phyloP scores from a whole-genome alignment of 2,113 vertebrate genomes.

The Emydocephalus ijimae region DNA sequence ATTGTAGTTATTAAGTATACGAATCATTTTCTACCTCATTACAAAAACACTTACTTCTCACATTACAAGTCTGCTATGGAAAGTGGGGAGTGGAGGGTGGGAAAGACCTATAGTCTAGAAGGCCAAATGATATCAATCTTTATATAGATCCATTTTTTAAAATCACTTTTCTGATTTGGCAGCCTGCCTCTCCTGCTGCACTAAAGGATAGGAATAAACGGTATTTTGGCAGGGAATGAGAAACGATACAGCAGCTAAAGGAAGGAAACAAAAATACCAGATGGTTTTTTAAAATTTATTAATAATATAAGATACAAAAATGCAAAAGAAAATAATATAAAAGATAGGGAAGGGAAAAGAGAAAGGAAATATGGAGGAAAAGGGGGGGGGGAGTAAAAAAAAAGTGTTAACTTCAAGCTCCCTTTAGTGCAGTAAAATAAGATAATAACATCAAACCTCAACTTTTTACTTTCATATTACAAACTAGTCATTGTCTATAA shows the following conservation, averaged over 20 bases:
- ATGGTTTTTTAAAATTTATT: not conserved
- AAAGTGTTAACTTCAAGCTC: not conserved
- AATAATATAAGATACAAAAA: not conserved
- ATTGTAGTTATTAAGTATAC: not conserved
- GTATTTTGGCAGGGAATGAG: not conserved
- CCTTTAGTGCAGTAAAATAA: not conserved
- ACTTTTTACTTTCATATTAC: not conserved
- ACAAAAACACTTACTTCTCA: not conserved
- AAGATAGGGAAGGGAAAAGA: not conserved
- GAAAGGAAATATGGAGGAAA: not conserved
- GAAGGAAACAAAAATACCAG: not conserved
- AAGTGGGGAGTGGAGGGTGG: not conserved
- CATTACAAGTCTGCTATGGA: not conserved
- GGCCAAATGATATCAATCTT: slow-evolving; percentile 1
- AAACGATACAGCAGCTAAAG: not conserved
- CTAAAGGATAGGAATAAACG: not conserved
- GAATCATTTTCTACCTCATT: not conserved
- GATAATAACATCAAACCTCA: not conserved
- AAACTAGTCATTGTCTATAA: not conserved
- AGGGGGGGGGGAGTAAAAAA: rapidly evolving
- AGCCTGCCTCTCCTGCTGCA: not conserved
- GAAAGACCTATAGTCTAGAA: not conserved
- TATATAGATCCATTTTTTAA: not conserved
- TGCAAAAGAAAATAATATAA: not conserved
- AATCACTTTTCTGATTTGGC: slow-evolving; percentile 14